phyloP scores from a whole-genome alignment of 1,140 invertebrate species.

The Pissodes strobi region DNA sequence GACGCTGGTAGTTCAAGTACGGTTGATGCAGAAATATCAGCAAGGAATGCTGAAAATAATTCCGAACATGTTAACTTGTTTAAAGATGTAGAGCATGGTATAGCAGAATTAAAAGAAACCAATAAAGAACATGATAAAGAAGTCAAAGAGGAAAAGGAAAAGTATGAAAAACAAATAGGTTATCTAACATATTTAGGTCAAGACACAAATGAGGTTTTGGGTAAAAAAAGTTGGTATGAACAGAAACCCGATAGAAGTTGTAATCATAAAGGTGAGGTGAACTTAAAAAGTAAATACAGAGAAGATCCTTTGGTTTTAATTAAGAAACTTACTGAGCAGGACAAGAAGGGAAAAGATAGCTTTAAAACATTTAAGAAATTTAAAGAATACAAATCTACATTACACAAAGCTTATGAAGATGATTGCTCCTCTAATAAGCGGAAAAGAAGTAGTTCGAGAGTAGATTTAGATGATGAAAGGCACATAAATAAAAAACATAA shows the following conservation, averaged over 20 bases:
- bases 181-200: slow-evolving; percentile 95
- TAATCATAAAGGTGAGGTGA: slow-evolving; percentile 61
- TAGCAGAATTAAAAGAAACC: slow-evolving; percentile 62
- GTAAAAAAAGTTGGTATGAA: slow-evolving; percentile 83
- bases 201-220: slow-evolving; percentile 83
- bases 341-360: slow-evolving; percentile 28
- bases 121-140: slow-evolving; percentile 93
- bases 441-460: slow-evolving; percentile 18
- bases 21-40: slow-evolving; percentile 44
- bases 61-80: slow-evolving; percentile 88
- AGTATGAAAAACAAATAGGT: slow-evolving; percentile 97
- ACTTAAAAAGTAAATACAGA: slow-evolving; percentile 64
- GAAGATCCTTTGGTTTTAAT: slow-evolving; percentile 78
- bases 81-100: slow-evolving; percentile 78
- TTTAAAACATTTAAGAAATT: slow-evolving; percentile 30
- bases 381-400: slow-evolving; percentile 31
- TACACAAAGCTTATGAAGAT: not conserved
- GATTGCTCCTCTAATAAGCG: not conserved
- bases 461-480: not conserved
- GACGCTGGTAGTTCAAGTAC: slow-evolving; percentile 16
- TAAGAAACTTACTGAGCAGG: slow-evolving; percentile 60
- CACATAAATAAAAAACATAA: slow-evolving; percentile 17
- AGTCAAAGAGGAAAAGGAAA: slow-evolving; percentile 89
- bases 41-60: slow-evolving; percentile 36
- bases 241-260: slow-evolving; percentile 63